phyloP scores from a whole-genome alignment of 2,888 invertebrate species.

The Drosophila kambysellisi region DNA sequence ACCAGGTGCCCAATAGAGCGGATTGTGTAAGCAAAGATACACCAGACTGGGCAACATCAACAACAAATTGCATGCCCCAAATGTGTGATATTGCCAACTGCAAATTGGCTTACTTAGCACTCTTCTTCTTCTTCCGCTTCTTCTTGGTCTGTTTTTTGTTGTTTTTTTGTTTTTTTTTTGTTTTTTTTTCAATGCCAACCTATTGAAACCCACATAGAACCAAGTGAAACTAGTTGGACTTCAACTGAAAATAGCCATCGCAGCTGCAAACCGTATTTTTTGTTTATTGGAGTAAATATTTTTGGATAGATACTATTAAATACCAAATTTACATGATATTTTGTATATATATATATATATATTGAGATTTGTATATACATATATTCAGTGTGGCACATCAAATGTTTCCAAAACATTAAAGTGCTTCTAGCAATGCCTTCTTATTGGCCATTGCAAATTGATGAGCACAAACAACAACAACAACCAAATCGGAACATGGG shows the following conservation, averaged over 20 bases:
- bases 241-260: conserved; percentile 1
- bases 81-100: conserved; percentile 56
- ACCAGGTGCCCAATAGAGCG: conserved; percentile 28
- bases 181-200: conserved; percentile 35
- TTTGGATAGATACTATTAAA: background rate
- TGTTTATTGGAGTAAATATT: background rate
- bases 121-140: background rate
- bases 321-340: too few species aligned
- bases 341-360: background rate
- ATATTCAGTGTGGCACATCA: conserved; percentile 17
- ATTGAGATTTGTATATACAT: background rate
- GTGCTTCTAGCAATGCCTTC: conserved; percentile 27
- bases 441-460: conserved; percentile 13
- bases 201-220: conserved; percentile 14
- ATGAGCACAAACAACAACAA: conserved; percentile 39
- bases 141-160: background rate
- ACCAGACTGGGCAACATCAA: conserved; percentile 25
- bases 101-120: conserved; percentile 50
- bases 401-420: conserved; percentile 59
- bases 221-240: background rate
- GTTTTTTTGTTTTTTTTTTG: background rate
- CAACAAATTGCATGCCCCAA: conserved; percentile 56
- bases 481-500: conserved; percentile 10
- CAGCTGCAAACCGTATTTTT: background rate
- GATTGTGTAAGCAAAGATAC: background rate